A percentile compares a stretch with the other conserved stretches of the same genome.
Evolutionary conservation across 2,888 invertebrate genomes (phyloP).

Genomic region (Sarcophaga subvicina): DNA sequence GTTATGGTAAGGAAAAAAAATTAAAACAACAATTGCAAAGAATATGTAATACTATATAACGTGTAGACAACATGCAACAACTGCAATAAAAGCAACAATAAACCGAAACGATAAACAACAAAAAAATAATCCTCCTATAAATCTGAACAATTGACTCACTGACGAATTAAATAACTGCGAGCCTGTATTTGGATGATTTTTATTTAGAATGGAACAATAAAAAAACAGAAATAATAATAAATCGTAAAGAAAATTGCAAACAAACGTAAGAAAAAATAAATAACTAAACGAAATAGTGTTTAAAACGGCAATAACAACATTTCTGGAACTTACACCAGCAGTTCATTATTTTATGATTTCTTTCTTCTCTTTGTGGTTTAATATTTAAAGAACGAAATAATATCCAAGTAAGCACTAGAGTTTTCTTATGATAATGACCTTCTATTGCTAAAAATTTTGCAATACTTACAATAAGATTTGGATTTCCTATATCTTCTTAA

Average conservation of each 20-base stretch:
- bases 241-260: constrained; percentile 22
- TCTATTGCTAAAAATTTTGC: too few relatives aligned
- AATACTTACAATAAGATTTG: too few relatives aligned
- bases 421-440: too few relatives aligned
- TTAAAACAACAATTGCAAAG: neutral
- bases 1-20: constrained; percentile 42
- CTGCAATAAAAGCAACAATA: constrained; percentile 18
- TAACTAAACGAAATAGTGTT: neutral
- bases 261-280: constrained; percentile 35
- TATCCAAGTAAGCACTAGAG: too few relatives aligned
- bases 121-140: constrained; percentile 55
- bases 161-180: constrained; percentile 62
- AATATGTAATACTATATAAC: constrained; percentile 27
- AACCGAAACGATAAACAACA: constrained; percentile 45
- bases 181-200: constrained; percentile 45
- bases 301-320: constrained; percentile 36
- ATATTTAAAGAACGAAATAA: too few relatives aligned
- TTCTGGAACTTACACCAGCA: constrained; percentile 1
- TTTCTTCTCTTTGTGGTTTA: too few relatives aligned
- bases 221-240: constrained; percentile 22
- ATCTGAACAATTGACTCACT: constrained; percentile 62
- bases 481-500: too few relatives aligned
- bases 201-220: constrained; percentile 13
- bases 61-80: constrained; percentile 32
- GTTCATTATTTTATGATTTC: neutral